Evolutionary conservation across 2,113 vertebrate genomes (phyloP).

Genomic region (Silurus glanis): DNA sequence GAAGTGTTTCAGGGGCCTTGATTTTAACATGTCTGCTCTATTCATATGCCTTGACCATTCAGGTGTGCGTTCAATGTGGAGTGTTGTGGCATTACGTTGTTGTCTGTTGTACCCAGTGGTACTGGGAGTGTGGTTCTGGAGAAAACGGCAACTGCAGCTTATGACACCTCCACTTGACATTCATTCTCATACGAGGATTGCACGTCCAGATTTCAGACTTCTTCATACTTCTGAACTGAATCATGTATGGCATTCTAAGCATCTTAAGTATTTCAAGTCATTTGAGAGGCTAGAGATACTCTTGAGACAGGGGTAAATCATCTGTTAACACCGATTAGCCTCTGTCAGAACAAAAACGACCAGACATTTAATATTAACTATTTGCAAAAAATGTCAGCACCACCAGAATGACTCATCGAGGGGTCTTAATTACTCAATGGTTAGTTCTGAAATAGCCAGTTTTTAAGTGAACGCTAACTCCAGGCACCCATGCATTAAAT

Average conservation of each 20-base stretch:
- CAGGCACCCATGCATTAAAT: constrained; percentile 67
- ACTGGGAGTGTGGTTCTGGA: background rate
- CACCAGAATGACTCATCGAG: constrained; percentile 72
- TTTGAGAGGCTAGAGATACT: constrained; percentile 44
- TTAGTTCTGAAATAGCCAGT: constrained; percentile 76
- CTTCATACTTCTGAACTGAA: background rate
- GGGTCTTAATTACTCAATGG: constrained; percentile 80
- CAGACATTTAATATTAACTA: constrained; percentile 82
- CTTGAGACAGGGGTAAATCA: constrained; percentile 70
- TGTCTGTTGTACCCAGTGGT: background rate
- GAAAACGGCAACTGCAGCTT: background rate
- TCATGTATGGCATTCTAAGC: background rate
- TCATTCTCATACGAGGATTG: background rate
- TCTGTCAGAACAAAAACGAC: constrained; percentile 78
- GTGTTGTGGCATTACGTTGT: background rate
- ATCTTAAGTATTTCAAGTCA: constrained; percentile 34
- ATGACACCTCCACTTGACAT: background rate
- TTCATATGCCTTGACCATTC: background rate
- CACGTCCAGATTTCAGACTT: background rate
- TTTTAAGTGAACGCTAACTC: constrained; percentile 75
- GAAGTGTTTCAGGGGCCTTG: too few relatives aligned
- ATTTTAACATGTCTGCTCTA: too few relatives aligned
- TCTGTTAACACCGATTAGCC: constrained; percentile 81
- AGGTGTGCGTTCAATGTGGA: background rate
- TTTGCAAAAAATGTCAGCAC: constrained; percentile 79